phyloP scores from a whole-genome alignment of 2,797 vertebrate genomes.

The Pampus argenteus region DNA sequence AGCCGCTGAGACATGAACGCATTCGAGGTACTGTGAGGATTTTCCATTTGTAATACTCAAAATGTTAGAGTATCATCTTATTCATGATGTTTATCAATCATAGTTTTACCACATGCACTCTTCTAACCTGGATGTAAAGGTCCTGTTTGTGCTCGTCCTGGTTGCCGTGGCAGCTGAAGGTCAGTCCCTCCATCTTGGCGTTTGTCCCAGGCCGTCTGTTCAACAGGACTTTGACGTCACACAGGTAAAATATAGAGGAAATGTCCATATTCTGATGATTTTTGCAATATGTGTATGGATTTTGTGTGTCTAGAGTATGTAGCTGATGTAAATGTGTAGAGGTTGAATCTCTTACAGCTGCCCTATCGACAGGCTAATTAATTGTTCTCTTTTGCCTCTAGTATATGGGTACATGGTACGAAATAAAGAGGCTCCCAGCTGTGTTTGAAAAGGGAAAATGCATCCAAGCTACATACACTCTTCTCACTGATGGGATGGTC shows the following conservation, averaged over 20 bases:
- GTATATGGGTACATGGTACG: conserved; percentile 88
- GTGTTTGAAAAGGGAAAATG: conserved; percentile 85
- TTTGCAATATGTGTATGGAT: not conserved
- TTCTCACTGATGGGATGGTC: conserved; percentile 51
- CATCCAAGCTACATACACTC: conserved; percentile 82
- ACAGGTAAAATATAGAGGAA: conserved; percentile 34
- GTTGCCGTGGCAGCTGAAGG: conserved; percentile 1
- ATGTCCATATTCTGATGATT: not conserved
- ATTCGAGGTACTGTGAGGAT: too few relatives aligned
- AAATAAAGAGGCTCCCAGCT: conserved; percentile 87
- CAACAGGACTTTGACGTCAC: conserved; percentile 58
- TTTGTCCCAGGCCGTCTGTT: conserved; percentile 29
- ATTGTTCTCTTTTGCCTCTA: conserved; percentile 3
- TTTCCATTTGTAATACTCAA: not conserved
- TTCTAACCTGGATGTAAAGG: conserved; percentile 25
- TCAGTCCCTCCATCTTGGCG: conserved; percentile 49
- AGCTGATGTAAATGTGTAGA: not conserved
- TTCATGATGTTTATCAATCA: not conserved
- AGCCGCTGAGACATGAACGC: too few relatives aligned
- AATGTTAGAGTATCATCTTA: not conserved
- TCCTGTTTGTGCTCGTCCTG: conserved; percentile 37
- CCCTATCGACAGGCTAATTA: not conserved
- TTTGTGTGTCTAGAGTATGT: not conserved
- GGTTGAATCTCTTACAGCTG: not conserved
- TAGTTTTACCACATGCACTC: not conserved